These are phyloP conservation scores for Megathymus violae DNA, from an alignment of 1,140 invertebrate species.

Conservation along the genomic window DNA sequence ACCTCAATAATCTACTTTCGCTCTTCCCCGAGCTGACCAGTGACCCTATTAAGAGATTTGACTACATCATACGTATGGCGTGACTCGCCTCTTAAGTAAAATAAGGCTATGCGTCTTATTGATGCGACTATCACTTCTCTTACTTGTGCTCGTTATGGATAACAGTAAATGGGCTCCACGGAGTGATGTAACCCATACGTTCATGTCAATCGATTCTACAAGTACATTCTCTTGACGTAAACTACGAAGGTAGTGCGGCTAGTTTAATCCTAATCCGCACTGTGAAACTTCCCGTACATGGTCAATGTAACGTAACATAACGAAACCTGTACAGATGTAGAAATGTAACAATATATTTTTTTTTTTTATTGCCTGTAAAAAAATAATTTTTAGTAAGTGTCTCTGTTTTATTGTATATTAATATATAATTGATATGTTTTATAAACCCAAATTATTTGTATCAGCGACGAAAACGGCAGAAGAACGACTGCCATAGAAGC, in stretches of 20 bases:
- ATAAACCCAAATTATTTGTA: no score
- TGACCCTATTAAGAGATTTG: constrained; percentile 48
- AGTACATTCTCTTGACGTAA: no score
- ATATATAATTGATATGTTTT: no score
- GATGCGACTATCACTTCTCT: constrained; percentile 16
- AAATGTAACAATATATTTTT: no score
- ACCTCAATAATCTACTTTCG: constrained; percentile 64
- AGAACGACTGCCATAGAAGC: no score
- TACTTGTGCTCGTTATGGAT: constrained; percentile 5
- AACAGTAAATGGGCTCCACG: not conserved
- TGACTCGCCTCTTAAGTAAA: constrained; percentile 35
- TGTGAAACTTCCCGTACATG: constrained; percentile 8
- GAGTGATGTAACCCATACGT: not conserved
- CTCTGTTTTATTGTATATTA: no score
- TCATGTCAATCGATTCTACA: no score
- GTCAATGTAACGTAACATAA: not conserved
- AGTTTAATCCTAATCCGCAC: constrained; percentile 9
- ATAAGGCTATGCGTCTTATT: constrained; percentile 29
- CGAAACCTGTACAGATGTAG: no score
- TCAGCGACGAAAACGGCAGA: no score
- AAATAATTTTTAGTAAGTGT: no score
- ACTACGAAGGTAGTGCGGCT: no score
- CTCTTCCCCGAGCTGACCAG: constrained; percentile 50
- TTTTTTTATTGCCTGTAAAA: no score
- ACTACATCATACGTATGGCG: constrained; percentile 38